Conservation (phyloP, 2,797 vertebrate genomes). For the Cirrhinus molitorella region DNA sequence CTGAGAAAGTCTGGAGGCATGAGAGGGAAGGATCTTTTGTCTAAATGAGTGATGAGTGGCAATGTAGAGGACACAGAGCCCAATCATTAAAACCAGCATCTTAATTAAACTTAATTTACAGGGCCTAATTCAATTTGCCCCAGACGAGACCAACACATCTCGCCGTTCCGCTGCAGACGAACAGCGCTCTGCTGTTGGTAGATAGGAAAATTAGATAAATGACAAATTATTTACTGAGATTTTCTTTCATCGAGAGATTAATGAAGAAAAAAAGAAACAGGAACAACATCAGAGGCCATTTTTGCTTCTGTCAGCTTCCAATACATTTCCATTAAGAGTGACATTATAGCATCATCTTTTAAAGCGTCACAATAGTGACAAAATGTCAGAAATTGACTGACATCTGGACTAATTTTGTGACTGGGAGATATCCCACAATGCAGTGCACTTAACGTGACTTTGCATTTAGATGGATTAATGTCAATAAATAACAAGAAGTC, state of each 20-base stretch:
- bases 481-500: not conserved
- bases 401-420: conserved; percentile 2
- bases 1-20: conserved; percentile 39
- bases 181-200: conserved; percentile 66
- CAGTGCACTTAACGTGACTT: not conserved
- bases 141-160: conserved; percentile 51
- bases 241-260: conserved; percentile 58
- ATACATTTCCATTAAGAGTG: conserved; percentile 64
- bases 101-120: conserved; percentile 72
- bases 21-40: conserved; percentile 36
- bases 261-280: conserved; percentile 47
- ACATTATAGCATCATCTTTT: conserved; percentile 47
- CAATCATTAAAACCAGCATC: conserved; percentile 69
- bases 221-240: conserved; percentile 69
- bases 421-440: not conserved
- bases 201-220: conserved; percentile 73
- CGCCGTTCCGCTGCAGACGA: conserved; percentile 41
- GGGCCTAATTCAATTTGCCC: conserved; percentile 68
- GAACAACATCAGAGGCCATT: not conserved
- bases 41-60: conserved; percentile 56
- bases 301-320: conserved; percentile 41
- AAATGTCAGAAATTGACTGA: not conserved
- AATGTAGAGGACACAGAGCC: conserved; percentile 53
- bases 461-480: not conserved
- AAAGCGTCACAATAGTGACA: conserved; percentile 33